A percentile compares a stretch with the other conserved stretches of the same genome.
Conservation (phyloP, 2,888 invertebrate species). For the Synergus japonicus region DNA sequence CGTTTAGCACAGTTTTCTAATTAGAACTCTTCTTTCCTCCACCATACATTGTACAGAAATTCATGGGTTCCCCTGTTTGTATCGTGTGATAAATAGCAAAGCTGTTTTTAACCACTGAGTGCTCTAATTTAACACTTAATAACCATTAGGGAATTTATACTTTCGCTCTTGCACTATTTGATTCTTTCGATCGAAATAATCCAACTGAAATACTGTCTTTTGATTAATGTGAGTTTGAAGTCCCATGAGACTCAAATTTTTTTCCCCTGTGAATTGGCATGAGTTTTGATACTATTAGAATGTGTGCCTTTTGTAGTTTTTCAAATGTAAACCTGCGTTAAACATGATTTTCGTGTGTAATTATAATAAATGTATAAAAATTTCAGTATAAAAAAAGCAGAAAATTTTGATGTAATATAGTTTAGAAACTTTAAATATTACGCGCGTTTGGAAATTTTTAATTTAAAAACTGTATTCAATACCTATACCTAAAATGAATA, state of each 20-base stretch:
- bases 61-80: constrained; percentile 16
- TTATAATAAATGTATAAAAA: not conserved
- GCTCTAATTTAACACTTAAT: not conserved
- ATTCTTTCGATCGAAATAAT: constrained; percentile 28
- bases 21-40: constrained; percentile 11
- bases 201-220: constrained; percentile 2
- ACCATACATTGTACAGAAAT: constrained; percentile 4
- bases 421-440: too few relatives aligned
- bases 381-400: too few relatives aligned
- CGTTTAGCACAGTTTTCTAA: constrained; percentile 20
- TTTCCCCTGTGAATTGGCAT: constrained; percentile 27
- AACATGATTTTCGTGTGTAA: not conserved
- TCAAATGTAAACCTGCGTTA: not conserved
- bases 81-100: constrained; percentile 1
- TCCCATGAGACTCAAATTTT: not conserved
- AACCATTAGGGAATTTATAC: constrained; percentile 9
- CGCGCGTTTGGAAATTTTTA: too few relatives aligned
- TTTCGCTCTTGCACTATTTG: constrained; percentile 34
- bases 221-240: constrained; percentile 14
- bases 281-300: constrained; percentile 10
- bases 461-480: too few relatives aligned
- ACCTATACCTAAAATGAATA: too few relatives aligned
- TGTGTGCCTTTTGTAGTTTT: constrained; percentile 26
- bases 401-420: too few relatives aligned
- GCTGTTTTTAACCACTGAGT: constrained; percentile 27